Conservation (phyloP, 1,140 invertebrate species). For the Plodia interpunctella region DNA sequence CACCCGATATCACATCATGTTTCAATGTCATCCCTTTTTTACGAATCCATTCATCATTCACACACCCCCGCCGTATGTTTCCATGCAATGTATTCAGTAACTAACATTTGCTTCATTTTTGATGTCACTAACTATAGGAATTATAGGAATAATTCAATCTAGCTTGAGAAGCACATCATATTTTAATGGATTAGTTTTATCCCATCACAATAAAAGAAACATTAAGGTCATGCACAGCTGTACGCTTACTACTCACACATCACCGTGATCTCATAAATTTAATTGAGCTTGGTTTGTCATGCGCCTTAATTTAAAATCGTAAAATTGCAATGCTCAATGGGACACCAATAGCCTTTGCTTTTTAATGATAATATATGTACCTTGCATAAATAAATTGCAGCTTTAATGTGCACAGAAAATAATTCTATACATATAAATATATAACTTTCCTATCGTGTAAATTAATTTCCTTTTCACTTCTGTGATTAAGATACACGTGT, state of each 20-base stretch:
- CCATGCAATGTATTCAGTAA: not conserved
- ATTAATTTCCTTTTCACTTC: constrained; percentile 1
- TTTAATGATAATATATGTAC: not conserved
- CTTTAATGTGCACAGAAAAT: not conserved
- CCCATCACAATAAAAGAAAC: no score
- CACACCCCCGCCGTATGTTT: not conserved
- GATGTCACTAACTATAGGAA: not conserved
- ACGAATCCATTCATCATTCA: constrained; percentile 15
- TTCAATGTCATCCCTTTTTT: constrained; percentile 12
- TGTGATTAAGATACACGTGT: constrained; percentile 3
- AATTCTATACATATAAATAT: not conserved
- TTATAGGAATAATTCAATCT: not conserved
- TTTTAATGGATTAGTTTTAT: no score
- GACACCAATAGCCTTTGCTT: not conserved
- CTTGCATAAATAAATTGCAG: not conserved
- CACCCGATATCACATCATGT: not conserved
- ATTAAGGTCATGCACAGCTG: no score
- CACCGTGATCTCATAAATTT: no score
- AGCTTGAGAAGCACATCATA: no score
- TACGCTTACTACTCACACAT: no score
- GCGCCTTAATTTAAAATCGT: not conserved
- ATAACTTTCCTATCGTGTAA: not conserved
- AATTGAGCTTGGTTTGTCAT: not conserved
- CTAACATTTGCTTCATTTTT: not conserved
- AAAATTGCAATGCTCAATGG: not conserved